These are phyloP conservation scores for Istiophorus platypterus DNA, from an alignment of 2,113 vertebrate genomes.

Conservation along the genomic window DNA sequence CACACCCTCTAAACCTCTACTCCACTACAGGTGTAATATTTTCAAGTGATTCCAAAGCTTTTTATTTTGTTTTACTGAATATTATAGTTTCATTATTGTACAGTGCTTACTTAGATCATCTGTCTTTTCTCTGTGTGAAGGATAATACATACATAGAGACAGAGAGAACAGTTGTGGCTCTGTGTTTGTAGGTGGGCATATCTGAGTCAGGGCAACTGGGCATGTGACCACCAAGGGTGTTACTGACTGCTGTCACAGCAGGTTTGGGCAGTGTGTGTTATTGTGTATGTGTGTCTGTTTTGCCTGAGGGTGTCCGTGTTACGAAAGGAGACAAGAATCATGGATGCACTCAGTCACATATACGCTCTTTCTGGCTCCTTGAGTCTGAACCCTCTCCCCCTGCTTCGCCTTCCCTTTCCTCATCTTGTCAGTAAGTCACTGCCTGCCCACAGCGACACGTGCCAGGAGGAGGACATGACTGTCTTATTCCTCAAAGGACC, in stretches of 20 bases:
- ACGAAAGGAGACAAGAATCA: constrained; percentile 62
- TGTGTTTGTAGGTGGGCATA: constrained; percentile 19
- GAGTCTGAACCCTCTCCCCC: constrained; percentile 37
- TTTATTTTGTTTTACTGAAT: not conserved
- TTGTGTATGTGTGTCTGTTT: constrained; percentile 33
- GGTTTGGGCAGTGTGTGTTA: constrained; percentile 48
- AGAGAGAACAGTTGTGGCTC: not conserved
- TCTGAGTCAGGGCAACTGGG: constrained; percentile 47
- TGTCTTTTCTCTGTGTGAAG: not conserved
- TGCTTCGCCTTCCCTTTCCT: constrained; percentile 26
- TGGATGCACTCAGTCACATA: constrained; percentile 58
- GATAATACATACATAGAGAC: constrained; percentile 17
- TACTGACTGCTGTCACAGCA: constrained; percentile 68
- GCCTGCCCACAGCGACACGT: constrained; percentile 46
- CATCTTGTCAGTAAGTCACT: constrained; percentile 56
- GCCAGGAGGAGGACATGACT: constrained; percentile 54
- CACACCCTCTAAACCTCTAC: not conserved
- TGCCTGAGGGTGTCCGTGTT: constrained; percentile 52
- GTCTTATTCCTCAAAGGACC: constrained; percentile 55
- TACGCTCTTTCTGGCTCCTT: constrained; percentile 38
- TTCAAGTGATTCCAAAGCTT: not conserved
- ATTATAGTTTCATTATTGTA: not conserved
- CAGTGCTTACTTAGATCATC: not conserved
- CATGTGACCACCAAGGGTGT: constrained; percentile 70
- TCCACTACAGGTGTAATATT: not conserved